A percentile compares a stretch with the other conserved stretches of the same genome.
Evolutionary conservation across 2,113 vertebrate genomes (phyloP).

Genomic region (rabbit (Oryctolagus cuniculus)): DNA sequence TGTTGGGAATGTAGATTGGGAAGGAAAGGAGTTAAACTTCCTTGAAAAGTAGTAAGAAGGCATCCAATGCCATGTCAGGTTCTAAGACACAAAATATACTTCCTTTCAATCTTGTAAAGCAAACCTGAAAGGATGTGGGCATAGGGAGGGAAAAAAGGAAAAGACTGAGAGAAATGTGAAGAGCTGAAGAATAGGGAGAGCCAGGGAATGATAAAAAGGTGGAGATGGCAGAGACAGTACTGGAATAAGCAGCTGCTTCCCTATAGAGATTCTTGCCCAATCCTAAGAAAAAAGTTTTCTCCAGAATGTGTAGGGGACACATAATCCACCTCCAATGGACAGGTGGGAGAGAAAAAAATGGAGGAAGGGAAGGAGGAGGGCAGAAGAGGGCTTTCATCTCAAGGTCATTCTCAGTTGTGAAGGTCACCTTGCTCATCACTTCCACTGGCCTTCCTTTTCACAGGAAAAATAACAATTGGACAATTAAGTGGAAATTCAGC

Average conservation of each 20-base stretch:
- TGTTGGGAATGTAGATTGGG: neutral
- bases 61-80: conserved; percentile 31
- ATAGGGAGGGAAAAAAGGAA: neutral
- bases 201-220: conserved; percentile 73
- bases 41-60: conserved; percentile 65
- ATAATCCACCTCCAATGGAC: conserved; percentile 69
- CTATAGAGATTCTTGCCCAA: conserved; percentile 78
- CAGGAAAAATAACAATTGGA: neutral
- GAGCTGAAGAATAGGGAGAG: conserved; percentile 50
- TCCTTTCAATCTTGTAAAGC: conserved; percentile 77
- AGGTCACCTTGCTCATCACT: neutral
- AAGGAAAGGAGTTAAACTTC: neutral
- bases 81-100: conserved; percentile 54
- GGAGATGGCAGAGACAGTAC: conserved; percentile 59
- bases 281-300: conserved; percentile 79
- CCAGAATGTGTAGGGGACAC: conserved; percentile 74
- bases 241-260: conserved; percentile 76
- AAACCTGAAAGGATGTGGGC: conserved; percentile 67
- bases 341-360: neutral
- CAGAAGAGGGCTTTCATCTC: neutral
- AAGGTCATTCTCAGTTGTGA: conserved; percentile 75
- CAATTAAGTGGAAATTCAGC: conserved; percentile 28
- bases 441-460: fast-evolving
- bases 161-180: conserved; percentile 68
- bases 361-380: neutral